Evolutionary conservation across 2,888 invertebrate genomes (phyloP).

Genomic region (Pogonocherus hispidulus): DNA sequence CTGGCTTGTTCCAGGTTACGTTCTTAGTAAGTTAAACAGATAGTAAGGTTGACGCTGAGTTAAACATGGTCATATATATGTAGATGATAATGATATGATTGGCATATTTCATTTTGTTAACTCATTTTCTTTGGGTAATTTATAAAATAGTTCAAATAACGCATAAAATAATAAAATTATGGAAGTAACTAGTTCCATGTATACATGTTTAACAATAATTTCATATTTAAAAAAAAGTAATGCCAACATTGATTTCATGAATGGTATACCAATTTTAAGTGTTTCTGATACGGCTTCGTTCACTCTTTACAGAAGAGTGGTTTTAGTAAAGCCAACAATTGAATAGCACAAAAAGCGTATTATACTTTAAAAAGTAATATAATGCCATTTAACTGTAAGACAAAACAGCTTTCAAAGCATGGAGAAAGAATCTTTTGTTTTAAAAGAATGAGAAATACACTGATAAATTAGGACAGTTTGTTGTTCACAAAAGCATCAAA

Average conservation of each 20-base stretch:
- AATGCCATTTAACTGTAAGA: conserved; percentile 11
- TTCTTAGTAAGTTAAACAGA: too few relatives aligned
- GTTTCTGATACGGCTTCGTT: not conserved
- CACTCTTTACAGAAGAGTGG: conserved; percentile 1
- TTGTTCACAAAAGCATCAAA: conserved; percentile 46
- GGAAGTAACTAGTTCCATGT: too few relatives aligned
- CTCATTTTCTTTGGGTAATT: too few relatives aligned
- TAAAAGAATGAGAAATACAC: conserved; percentile 28
- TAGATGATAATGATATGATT: too few relatives aligned
- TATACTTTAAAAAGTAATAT: conserved; percentile 19
- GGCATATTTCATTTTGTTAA: too few relatives aligned
- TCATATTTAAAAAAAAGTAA: too few relatives aligned
- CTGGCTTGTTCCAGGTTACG: too few relatives aligned
- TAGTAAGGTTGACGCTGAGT: too few relatives aligned
- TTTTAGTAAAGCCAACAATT: conserved; percentile 6
- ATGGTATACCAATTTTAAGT: not conserved
- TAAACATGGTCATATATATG: too few relatives aligned
- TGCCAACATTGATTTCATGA: not conserved
- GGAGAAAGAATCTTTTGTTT: conserved; percentile 20
- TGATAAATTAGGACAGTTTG: conserved; percentile 46
- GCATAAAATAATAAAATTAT: too few relatives aligned
- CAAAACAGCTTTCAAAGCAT: conserved; percentile 17
- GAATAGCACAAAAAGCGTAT: conserved; percentile 12
- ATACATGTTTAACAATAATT: too few relatives aligned
- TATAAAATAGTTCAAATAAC: too few relatives aligned